These are phyloP conservation scores for Caracal caracal DNA, from an alignment of 2,113 vertebrate species.

Conservation along the genomic window DNA sequence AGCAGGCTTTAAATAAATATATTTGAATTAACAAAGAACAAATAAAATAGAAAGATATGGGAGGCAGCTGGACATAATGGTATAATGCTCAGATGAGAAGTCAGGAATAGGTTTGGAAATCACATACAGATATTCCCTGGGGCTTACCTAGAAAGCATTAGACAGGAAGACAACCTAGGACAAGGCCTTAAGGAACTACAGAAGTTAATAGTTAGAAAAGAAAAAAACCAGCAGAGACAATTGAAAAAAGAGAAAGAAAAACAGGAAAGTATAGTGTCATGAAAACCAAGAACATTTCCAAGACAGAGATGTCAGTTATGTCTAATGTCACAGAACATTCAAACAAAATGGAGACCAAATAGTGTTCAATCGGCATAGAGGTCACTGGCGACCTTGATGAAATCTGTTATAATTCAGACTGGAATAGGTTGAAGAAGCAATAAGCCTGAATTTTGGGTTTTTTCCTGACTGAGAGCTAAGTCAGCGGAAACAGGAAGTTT, in stretches of 20 bases:
- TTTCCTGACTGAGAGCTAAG: background rate
- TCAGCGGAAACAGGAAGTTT: background rate
- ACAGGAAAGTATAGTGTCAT: background rate
- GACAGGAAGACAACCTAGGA: background rate
- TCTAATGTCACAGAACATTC: background rate
- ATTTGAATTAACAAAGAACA: constrained; percentile 3
- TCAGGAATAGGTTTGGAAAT: background rate
- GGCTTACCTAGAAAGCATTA: background rate
- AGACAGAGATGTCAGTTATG: background rate
- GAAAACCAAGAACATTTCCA: constrained; percentile 18
- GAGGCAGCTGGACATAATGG: background rate
- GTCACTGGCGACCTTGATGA: background rate
- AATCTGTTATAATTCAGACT: background rate
- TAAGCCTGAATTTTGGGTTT: background rate
- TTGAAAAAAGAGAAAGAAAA: background rate
- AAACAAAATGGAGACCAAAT: background rate
- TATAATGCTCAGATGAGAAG: background rate
- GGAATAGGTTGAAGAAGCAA: background rate
- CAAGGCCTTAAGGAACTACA: background rate
- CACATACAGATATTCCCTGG: background rate
- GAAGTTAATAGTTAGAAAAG: background rate
- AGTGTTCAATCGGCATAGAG: background rate
- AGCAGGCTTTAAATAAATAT: background rate
- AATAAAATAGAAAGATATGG: background rate
- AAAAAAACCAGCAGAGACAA: background rate